Evolutionary conservation across 2,888 invertebrate species (phyloP).

Genomic region (Himalopsyche tibetana): DNA sequence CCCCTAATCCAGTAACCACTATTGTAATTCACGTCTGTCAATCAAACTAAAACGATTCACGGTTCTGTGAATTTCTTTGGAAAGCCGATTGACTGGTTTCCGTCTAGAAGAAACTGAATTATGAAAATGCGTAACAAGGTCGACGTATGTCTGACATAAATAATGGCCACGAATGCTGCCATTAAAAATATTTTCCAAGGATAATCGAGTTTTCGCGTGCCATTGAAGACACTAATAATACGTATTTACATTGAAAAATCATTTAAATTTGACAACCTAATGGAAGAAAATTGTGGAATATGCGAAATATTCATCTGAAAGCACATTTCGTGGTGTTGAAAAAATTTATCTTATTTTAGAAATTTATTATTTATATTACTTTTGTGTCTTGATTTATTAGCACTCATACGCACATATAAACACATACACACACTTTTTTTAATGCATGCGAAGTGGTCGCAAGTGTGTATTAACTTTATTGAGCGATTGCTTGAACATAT

Average conservation of each 20-base stretch:
- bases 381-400: too few species aligned
- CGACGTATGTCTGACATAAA: conserved; percentile 22
- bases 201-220: conserved; percentile 20
- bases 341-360: too few species aligned
- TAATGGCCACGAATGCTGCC: not conserved
- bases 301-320: not conserved
- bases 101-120: conserved; percentile 14
- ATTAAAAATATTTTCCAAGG: not conserved
- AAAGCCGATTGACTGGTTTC: not conserved
- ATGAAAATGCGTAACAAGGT: conserved; percentile 3
- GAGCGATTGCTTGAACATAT: too few species aligned
- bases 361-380: too few species aligned
- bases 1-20: too few species aligned
- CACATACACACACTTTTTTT: too few species aligned
- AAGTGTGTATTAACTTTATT: too few species aligned
- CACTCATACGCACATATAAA: too few species aligned
- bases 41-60: conserved; percentile 6
- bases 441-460: too few species aligned
- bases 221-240: not conserved
- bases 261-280: conserved; percentile 6
- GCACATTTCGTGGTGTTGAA: too few species aligned
- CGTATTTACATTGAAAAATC: conserved; percentile 2
- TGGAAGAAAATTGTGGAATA: not conserved
- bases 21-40: not conserved
- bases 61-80: not conserved